phyloP scores from a whole-genome alignment of 2,797 vertebrate genomes.

The Tenualosa ilisha region DNA sequence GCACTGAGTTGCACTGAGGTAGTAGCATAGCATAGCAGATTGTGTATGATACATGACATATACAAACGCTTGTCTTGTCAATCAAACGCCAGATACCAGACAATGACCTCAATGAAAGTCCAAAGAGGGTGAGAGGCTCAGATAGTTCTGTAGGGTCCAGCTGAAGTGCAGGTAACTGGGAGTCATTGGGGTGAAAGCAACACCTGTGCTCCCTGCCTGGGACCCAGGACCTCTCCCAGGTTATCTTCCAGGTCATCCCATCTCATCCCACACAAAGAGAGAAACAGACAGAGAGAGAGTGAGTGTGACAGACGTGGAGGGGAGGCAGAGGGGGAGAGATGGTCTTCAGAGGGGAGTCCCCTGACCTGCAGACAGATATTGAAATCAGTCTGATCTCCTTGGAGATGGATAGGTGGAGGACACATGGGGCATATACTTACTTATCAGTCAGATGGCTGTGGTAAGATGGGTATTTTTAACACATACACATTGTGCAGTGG shows the following conservation, averaged over 20 bases:
- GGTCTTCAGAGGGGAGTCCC: not conserved
- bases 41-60: too few relatives aligned
- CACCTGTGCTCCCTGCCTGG: conserved; percentile 47
- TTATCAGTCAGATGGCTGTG: not conserved
- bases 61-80: too few relatives aligned
- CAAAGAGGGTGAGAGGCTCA: not conserved
- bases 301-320: conserved; percentile 24
- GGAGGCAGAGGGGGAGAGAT: not conserved
- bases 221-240: conserved; percentile 35
- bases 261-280: conserved; percentile 2
- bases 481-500: too few relatives aligned
- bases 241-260: conserved; percentile 46
- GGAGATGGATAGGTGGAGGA: conserved; percentile 21
- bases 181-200: conserved; percentile 36
- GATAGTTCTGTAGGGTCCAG: not conserved
- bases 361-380: not conserved
- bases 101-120: not conserved
- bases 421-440: not conserved
- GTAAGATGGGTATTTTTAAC: not conserved
- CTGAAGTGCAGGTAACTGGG: conserved; percentile 3
- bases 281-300: conserved; percentile 33
- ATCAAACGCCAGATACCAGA: too few relatives aligned
- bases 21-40: too few relatives aligned
- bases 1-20: too few relatives aligned
- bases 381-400: conserved; percentile 34